Conservation (phyloP, 1,140 invertebrate genomes). For the Atta cephalotes region DNA sequence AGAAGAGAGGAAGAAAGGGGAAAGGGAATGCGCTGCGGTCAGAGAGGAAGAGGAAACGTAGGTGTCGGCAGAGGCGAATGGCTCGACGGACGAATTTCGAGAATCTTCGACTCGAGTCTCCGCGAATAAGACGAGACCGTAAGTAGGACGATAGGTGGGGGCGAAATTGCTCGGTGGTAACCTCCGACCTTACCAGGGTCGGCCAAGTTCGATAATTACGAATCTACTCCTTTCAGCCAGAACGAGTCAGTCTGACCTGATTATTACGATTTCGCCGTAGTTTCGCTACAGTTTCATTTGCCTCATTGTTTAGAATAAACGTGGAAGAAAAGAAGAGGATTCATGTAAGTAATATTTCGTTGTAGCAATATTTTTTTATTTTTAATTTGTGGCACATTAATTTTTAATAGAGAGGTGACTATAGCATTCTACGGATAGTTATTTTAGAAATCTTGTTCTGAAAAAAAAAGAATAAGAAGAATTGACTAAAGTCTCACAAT, state of each 20-base stretch:
- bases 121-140: slow-evolving; percentile 65
- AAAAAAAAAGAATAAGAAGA: too few relatives aligned
- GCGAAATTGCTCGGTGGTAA: slow-evolving; percentile 78
- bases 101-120: slow-evolving; percentile 66
- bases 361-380: too few relatives aligned
- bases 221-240: slow-evolving; percentile 69
- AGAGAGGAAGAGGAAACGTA: slow-evolving; percentile 1
- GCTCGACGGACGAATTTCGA: slow-evolving; percentile 58
- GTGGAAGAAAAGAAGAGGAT: not conserved
- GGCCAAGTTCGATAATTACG: slow-evolving; percentile 76
- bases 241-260: slow-evolving; percentile 62
- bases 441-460: too few relatives aligned
- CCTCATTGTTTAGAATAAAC: not conserved
- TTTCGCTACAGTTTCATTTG: not conserved
- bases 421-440: too few relatives aligned
- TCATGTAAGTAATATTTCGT: not conserved
- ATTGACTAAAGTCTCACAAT: too few relatives aligned
- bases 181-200: slow-evolving; percentile 73
- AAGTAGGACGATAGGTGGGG: slow-evolving; percentile 77
- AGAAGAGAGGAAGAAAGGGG: not conserved
- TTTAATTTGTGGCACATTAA: too few relatives aligned
- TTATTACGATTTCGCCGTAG: not conserved
- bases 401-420: too few relatives aligned
- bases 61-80: not conserved
- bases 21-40: not conserved